phyloP scores from a whole-genome alignment of 23 tunicate species.

The Phallusia fumigata region DNA sequence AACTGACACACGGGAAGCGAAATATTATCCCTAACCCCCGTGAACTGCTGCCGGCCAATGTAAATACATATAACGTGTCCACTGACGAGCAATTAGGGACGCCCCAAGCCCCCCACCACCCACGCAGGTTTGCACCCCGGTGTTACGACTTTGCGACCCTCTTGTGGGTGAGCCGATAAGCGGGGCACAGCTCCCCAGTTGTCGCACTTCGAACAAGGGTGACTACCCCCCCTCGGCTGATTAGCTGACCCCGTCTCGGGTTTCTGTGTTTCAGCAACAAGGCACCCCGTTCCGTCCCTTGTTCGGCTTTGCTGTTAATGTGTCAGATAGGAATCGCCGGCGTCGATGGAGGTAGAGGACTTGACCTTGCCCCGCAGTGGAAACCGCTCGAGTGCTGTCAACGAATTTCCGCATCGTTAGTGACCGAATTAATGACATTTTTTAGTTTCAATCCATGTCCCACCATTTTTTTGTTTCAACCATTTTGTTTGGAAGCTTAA shows the following conservation, averaged over 20 bases:
- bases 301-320: neutral
- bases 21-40: neutral
- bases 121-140: neutral
- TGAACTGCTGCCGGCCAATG: conserved; percentile 2
- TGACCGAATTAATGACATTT: neutral
- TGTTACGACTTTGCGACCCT: neutral
- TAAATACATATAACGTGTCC: neutral
- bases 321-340: neutral
- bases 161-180: no score
- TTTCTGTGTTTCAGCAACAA: conserved; percentile 1
- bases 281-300: neutral
- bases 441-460: neutral
- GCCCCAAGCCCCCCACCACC: neutral
- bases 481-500: no score
- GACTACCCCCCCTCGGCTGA: neutral
- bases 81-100: neutral
- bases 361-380: neutral
- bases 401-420: neutral
- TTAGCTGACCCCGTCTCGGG: conserved; percentile 10
- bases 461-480: no score
- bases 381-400: neutral
- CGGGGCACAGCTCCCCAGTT: no score
- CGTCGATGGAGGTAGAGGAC: neutral
- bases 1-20: neutral
- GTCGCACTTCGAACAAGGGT: neutral